phyloP scores from a whole-genome alignment of 2,113 vertebrate species.

The Menidia beryllina region DNA sequence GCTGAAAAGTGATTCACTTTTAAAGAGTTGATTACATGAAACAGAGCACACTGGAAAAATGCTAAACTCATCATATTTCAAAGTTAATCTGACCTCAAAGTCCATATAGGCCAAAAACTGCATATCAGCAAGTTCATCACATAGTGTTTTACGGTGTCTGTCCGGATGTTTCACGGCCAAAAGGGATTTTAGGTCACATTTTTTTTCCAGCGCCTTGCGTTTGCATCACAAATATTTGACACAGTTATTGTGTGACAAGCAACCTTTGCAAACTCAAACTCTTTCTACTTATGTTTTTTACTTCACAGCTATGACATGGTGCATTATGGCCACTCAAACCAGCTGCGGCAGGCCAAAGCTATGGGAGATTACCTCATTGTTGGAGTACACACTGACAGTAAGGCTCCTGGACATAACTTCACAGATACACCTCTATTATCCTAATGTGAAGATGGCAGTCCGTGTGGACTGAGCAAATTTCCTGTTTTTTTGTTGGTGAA shows the following conservation, averaged over 20 bases:
- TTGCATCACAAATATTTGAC: background rate
- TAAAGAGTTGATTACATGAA: too few species aligned
- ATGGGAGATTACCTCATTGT: constrained; percentile 97
- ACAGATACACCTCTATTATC: background rate
- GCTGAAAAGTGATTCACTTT: too few species aligned
- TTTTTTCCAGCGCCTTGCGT: background rate
- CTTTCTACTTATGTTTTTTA: constrained; percentile 5
- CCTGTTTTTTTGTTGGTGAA: background rate
- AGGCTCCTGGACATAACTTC: constrained; percentile 32
- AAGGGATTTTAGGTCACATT: too few species aligned
- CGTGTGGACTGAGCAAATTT: background rate
- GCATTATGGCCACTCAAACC: constrained; percentile 97
- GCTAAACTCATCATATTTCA: too few species aligned
- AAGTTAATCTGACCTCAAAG: too few species aligned
- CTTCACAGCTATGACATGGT: constrained; percentile 96
- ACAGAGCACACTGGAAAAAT: too few species aligned
- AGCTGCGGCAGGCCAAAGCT: constrained; percentile 95
- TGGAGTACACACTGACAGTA: constrained; percentile 96
- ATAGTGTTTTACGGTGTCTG: too few species aligned
- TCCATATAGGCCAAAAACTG: too few species aligned
- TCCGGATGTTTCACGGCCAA: too few species aligned
- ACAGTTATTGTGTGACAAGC: background rate
- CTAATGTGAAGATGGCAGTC: background rate
- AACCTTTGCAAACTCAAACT: background rate
- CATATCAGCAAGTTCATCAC: too few species aligned